Base-by-base conservation (phyloP, 2,113 vertebrate species). In the Brachypteracias leptosomus region DNA sequence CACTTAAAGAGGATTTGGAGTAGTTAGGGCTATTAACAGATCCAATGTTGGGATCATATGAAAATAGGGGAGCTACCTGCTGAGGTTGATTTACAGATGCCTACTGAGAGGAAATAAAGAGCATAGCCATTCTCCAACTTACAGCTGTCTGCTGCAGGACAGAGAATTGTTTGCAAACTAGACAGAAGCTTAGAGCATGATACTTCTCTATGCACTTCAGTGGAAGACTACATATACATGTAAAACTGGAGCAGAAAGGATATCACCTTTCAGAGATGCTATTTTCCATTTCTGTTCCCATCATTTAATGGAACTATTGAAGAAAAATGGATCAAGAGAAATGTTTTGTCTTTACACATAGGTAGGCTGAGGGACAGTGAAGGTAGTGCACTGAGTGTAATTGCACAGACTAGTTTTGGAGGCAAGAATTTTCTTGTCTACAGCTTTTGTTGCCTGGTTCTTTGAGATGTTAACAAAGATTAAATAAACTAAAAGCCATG, bases 41-140 rank as follows among this genome's bases (percentile, higher is more conserved):
- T 66, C 26, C 70, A 83, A 6, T 59, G 63, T 71, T 81, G 13
- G 66, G 40, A 31, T 91, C 59, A 66, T 72, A 80, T 44, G 44
- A 87, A 95, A 82, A 85, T 36, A 16, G 21, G 29, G 55, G 55
- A 87, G 40, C 66, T 71, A 71, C 66, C 63, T 87, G 46, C 75
- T 65, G 72, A 68, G n/a, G 89, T 66, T 92, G 87, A 89, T 96
- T 91, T 94, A 90, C 59, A 79, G 70, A 28, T 5, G 5, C 51
- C 66, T 66, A 55, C 59, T 40, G 67, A 80, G 89, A 95, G 74
- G 83, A 88, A 92, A 72, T 68, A 74, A 75, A 84, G n/a, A 88
- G 36, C 54, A 15, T 28, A 73, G 17, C 25, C 35, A 18, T 80
- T 90, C 28, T 85, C 49, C 36, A 54, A 10, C 81, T 77, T 76